Conservation (phyloP, 2,888 invertebrate species). For the Conomelus anceps region DNA sequence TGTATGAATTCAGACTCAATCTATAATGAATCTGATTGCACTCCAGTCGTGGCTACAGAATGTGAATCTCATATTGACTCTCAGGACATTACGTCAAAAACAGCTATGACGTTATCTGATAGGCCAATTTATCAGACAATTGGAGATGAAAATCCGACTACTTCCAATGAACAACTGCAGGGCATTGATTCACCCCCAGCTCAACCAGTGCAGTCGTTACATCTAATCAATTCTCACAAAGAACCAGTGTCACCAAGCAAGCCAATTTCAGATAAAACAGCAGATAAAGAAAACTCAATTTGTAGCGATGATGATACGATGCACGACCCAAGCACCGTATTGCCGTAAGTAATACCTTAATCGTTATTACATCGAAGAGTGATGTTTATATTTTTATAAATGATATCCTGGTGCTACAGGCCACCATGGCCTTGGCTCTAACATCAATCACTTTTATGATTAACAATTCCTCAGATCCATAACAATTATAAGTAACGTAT, state of each 20-base stretch:
- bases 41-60: background rate
- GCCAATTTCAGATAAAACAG: background rate
- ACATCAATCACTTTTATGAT: too few species aligned
- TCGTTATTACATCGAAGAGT: background rate
- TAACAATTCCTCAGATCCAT: too few species aligned
- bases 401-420: too few species aligned
- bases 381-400: too few species aligned
- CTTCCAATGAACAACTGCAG: background rate
- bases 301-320: background rate
- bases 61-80: background rate
- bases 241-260: background rate
- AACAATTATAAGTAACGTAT: too few species aligned
- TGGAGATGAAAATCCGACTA: background rate
- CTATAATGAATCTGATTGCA: background rate
- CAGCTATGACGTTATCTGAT: background rate
- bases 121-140: too few species aligned
- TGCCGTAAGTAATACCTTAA: background rate
- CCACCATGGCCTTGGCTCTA: too few species aligned
- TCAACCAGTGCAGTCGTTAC: background rate
- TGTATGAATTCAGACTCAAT: background rate
- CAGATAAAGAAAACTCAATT: background rate
- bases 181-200: background rate
- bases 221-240: background rate
- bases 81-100: background rate
- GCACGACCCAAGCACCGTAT: background rate